Evolutionary conservation across 2,888 invertebrate species (phyloP), one percentile per base, ranked within the genome.

Genomic region (Girardia tigrina): DNA sequence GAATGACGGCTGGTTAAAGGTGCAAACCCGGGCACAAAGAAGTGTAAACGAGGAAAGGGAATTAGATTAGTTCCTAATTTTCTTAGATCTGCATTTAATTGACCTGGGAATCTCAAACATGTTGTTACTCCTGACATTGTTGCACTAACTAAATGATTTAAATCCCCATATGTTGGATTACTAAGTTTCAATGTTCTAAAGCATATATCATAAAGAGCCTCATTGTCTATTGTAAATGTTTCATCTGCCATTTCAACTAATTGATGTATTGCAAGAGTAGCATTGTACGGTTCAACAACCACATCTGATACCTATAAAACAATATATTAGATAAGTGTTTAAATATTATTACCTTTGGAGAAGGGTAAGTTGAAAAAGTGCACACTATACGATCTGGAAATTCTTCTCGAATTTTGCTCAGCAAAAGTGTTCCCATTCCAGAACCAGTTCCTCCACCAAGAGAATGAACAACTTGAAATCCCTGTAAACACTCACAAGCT

Each of bases 281-380:
- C 23, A 16, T 56, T 56, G 23, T 56, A 56, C 4, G 56, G 56
- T 56, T 56, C 56, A 16, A 56, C 56, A 56, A 56, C 56, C 23
- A n/a, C 56, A 56, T 56, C 56, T 20, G 56, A 56, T 56, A 56
- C n/a, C 56, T 56, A 36, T 36, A 36, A 36, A 36, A n/a, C n/a
- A n/a, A n/a, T n/a, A n/a, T n/a, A n/a, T n/a, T n/a, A n/a, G n/a
- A n/a, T n/a, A n/a, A n/a, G n/a, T n/a, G n/a, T n/a, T n/a, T n/a
- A n/a, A n/a, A n/a, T n/a, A n/a, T n/a, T n/a, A n/a, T 70, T 27
- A 84, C 84, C 87, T 91, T 91, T 16, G 91, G 90, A 12, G 90
- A 91, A 28, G 92, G 84, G 88, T 93, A 89, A 78, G 94, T 92
- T 78, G 92, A 92, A 87, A 92, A 94, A 83, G 94, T 94, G 88